Conservation (phyloP, 2,797 vertebrate genomes). For the Gymnothorax reevesii region DNA sequence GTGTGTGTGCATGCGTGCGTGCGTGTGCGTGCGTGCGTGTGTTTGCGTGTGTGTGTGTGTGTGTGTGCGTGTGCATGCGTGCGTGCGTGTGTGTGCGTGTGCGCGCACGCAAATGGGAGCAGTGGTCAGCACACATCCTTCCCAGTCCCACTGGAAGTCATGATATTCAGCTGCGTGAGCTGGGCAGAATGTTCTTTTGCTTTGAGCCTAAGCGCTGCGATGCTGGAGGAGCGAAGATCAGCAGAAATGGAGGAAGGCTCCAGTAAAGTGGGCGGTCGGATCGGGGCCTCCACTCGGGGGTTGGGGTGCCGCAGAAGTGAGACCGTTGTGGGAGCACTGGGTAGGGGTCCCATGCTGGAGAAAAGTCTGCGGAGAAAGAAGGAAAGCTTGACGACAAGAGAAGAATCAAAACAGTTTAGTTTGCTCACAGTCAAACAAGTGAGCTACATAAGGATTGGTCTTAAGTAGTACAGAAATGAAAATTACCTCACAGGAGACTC, state of each 20-base stretch:
- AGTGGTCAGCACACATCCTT: slow-evolving; percentile 79
- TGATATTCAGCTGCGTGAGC: slow-evolving; percentile 78
- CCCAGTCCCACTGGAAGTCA: slow-evolving; percentile 72
- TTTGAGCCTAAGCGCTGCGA: slow-evolving; percentile 83
- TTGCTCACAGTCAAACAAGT: not conserved
- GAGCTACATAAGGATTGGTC: not conserved
- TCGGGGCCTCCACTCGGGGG: slow-evolving; percentile 68
- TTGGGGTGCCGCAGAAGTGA: slow-evolving; percentile 75
- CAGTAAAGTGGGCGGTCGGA: slow-evolving; percentile 67
- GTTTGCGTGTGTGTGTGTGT: not conserved
- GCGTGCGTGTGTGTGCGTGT: not conserved
- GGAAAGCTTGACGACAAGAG: not conserved
- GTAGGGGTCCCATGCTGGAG: slow-evolving; percentile 80
- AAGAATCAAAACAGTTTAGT: not conserved
- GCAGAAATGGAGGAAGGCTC: slow-evolving; percentile 63
- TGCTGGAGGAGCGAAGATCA: slow-evolving; percentile 82
- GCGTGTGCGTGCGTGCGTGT: not conserved
- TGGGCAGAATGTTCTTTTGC: slow-evolving; percentile 85
- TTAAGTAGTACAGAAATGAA: not conserved
- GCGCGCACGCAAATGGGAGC: not conserved
- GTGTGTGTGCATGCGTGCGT: not conserved
- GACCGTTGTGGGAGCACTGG: slow-evolving; percentile 73
- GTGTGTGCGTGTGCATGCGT: too few species aligned
- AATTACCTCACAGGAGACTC: not conserved
- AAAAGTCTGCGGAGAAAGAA: slow-evolving; percentile 70